phyloP scores from a whole-genome alignment of 2,797 vertebrate species.

The Pangasius krempfi region DNA sequence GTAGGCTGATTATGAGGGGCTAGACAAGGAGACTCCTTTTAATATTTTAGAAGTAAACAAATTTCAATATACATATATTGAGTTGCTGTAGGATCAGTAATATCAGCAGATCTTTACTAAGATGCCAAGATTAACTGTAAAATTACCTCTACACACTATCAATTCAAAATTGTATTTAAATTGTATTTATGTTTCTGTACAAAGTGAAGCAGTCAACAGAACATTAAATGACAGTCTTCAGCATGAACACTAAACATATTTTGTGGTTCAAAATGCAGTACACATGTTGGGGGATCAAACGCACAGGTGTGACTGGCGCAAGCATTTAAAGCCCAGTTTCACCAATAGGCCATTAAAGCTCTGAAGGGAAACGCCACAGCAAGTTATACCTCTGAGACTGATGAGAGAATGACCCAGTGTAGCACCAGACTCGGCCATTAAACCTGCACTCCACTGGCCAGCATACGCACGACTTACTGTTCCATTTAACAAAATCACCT shows the following conservation, averaged over 20 bases:
- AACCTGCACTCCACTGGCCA: conserved; percentile 30
- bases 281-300: conserved; percentile 50
- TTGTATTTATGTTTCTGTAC: conserved; percentile 16
- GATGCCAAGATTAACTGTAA: background rate
- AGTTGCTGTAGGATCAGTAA: background rate
- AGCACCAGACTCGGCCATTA: conserved; percentile 43
- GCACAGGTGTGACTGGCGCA: conserved; percentile 54
- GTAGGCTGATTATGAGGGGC: conserved; percentile 19
- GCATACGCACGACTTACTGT: conserved; percentile 19
- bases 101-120: background rate
- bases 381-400: conserved; percentile 56
- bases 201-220: conserved; percentile 15
- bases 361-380: conserved; percentile 59
- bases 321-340: conserved; percentile 55
- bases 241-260: conserved; percentile 38
- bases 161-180: conserved; percentile 25
- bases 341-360: conserved; percentile 63
- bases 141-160: background rate
- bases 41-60: conserved; percentile 11
- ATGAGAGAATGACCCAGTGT: conserved; percentile 48
- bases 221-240: conserved; percentile 26
- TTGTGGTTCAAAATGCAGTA: conserved; percentile 39
- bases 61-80: background rate
- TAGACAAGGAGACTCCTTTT: conserved; percentile 8
- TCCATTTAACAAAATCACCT: conserved; percentile 25